A percentile compares a stretch with the other conserved stretches of the same genome.
phyloP scores from a whole-genome alignment of 2,797 vertebrate genomes.

The Antrozous pallidus region DNA sequence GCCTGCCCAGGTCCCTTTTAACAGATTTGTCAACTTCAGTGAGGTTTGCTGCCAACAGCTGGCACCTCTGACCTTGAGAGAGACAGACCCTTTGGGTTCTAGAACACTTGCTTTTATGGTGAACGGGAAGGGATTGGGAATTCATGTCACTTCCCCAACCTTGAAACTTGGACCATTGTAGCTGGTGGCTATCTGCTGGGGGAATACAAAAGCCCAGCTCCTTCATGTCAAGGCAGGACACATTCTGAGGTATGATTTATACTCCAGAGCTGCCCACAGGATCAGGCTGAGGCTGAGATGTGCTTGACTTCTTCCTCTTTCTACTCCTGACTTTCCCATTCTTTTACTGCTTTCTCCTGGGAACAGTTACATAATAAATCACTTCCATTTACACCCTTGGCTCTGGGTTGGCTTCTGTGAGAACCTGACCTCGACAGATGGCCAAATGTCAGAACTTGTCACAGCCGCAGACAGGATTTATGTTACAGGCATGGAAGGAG shows the following conservation, averaged over 20 bases:
- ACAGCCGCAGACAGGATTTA: conserved; percentile 45
- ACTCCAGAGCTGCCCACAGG: neutral
- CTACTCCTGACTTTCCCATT: neutral
- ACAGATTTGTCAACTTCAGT: neutral
- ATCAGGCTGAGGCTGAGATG: neutral
- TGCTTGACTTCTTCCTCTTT: neutral
- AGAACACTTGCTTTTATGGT: neutral
- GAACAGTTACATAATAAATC: conserved; percentile 40
- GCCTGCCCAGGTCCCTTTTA: neutral
- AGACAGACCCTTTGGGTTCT: neutral
- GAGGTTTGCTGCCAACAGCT: neutral
- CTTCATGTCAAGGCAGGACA: neutral
- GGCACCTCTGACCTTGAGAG: neutral
- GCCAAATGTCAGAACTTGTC: conserved; percentile 49
- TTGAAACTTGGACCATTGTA: neutral
- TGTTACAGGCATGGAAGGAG: neutral
- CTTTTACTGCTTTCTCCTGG: neutral
- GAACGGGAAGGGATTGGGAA: neutral
- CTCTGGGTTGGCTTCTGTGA: conserved; percentile 34
- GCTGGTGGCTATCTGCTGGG: neutral
- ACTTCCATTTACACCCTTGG: conserved; percentile 46
- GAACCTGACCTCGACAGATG: conserved; percentile 46
- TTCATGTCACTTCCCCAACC: neutral
- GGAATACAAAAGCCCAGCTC: neutral
- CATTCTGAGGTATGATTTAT: neutral